Evolutionary conservation across 2,797 vertebrate genomes (phyloP), one percentile per base, ranked within the genome.

Genomic region (Iguana delicatissima): DNA sequence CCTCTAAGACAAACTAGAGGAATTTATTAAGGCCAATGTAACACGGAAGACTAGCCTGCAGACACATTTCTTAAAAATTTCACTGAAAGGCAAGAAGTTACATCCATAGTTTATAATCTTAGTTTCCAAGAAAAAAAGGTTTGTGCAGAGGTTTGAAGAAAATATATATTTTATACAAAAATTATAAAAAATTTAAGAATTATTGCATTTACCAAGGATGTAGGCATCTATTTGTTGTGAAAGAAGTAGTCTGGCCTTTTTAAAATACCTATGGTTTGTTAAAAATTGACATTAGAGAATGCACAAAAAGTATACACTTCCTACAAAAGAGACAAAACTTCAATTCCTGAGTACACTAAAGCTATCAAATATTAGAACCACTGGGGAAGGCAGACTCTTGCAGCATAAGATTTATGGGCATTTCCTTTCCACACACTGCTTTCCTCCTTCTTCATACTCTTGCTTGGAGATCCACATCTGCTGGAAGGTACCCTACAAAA

Each of bases 401-500:
- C 87, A 93, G 91, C 90, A 74, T 94, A 59, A 92, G 92, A 96
- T 91, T 92, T 98, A 99, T 93, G 99, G 99, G 89, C 99, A 99
- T 97, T 99, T 99, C 96, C 99, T 98, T 97, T 99, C 99, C 94
- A 99, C 99, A 94, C 99, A 99, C 90, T 99, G 99, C 96, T 99
- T 99, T 86, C 99, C 99, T 95, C 99, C 99, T 97, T 99, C 99
- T 97, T 99, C 99, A 29, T 99, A 99, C 91, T 99, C 99, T 95
- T 99, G 99, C 96, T 99, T 99, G 50, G 99, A 99, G 97, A 99
- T 99, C 99, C 99, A 99, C 99, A 99, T 99, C 96, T 99, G 99
- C 94, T 99, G 99, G 96, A 99, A 99, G 89, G 99, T 99, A 92
- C 99, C 99, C 99, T 99, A 93, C 46, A 96, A 95, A 94, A 97